These are phyloP conservation scores for Pinna nobilis DNA, from an alignment of 1,140 invertebrate genomes.

Conservation along the genomic window DNA sequence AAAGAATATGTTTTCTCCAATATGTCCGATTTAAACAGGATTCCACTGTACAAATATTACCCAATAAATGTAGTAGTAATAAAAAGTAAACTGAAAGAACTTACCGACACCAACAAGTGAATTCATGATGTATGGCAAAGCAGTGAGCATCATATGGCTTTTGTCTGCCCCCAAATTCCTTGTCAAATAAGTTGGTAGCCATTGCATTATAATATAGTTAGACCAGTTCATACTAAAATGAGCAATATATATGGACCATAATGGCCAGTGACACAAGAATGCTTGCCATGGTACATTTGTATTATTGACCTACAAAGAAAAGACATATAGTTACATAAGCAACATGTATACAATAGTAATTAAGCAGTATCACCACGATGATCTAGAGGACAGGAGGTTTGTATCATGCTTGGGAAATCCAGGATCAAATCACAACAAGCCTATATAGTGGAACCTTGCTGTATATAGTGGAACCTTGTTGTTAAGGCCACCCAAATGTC, in stretches of 20 bases:
- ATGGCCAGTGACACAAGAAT: constrained; percentile 83
- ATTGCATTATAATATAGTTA: constrained; percentile 90
- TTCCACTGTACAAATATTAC: too few relatives aligned
- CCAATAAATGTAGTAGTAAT: too few relatives aligned
- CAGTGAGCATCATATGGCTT: constrained; percentile 85
- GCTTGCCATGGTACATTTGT: constrained; percentile 79
- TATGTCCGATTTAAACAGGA: too few relatives aligned
- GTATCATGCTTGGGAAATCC: too few relatives aligned
- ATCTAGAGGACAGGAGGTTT: too few relatives aligned
- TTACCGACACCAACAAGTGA: constrained; percentile 84
- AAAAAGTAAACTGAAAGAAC: constrained; percentile 46
- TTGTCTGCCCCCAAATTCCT: constrained; percentile 82
- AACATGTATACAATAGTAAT: too few relatives aligned
- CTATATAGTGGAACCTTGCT: too few relatives aligned
- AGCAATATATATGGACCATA: constrained; percentile 87
- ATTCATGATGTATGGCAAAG: constrained; percentile 86
- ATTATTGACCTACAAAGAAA: constrained; percentile 76
- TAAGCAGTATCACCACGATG: too few relatives aligned
- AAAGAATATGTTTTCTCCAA: too few relatives aligned
- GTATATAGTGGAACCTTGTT: too few relatives aligned
- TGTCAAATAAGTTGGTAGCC: constrained; percentile 86
- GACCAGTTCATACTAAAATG: constrained; percentile 92
- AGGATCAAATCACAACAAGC: too few relatives aligned
- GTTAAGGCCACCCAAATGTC: too few relatives aligned
- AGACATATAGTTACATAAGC: not conserved